A percentile compares a stretch with the other conserved stretches of the same genome.
Evolutionary conservation across 2,888 invertebrate species (phyloP).

Genomic region (Anagyrus pseudococci): DNA sequence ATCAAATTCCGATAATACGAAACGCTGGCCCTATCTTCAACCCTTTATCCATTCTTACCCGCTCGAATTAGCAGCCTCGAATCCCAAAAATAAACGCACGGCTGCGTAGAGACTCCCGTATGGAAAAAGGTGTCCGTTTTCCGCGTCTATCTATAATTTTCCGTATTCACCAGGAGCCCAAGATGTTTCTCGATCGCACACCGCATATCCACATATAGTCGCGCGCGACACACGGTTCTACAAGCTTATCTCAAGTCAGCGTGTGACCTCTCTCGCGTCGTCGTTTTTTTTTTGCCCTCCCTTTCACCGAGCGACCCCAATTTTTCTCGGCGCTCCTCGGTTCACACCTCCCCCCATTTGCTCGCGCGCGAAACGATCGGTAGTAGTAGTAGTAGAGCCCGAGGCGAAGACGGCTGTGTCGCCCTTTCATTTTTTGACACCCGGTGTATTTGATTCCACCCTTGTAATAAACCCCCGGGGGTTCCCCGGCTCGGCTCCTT

Average conservation of each 20-base stretch:
- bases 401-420: slow-evolving; percentile 4
- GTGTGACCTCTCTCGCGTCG: slow-evolving; percentile 14
- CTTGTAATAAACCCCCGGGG: slow-evolving; percentile 61
- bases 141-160: no score
- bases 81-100: no score
- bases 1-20: slow-evolving; percentile 31
- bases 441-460: slow-evolving; percentile 63
- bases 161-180: no score
- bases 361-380: no score
- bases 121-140: no score
- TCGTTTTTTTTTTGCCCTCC: slow-evolving; percentile 3
- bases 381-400: no score
- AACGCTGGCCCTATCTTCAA: background rate
- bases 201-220: background rate
- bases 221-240: background rate
- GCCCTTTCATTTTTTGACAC: slow-evolving; percentile 61
- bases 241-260: slow-evolving; percentile 12
- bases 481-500: slow-evolving; percentile 36
- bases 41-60: background rate
- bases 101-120: no score
- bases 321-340: background rate
- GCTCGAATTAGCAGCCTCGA: no score
- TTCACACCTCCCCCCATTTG: background rate
- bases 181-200: no score
- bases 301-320: background rate